Base-by-base conservation (phyloP, 2,113 vertebrate species). In the Fregata magnificens region DNA sequence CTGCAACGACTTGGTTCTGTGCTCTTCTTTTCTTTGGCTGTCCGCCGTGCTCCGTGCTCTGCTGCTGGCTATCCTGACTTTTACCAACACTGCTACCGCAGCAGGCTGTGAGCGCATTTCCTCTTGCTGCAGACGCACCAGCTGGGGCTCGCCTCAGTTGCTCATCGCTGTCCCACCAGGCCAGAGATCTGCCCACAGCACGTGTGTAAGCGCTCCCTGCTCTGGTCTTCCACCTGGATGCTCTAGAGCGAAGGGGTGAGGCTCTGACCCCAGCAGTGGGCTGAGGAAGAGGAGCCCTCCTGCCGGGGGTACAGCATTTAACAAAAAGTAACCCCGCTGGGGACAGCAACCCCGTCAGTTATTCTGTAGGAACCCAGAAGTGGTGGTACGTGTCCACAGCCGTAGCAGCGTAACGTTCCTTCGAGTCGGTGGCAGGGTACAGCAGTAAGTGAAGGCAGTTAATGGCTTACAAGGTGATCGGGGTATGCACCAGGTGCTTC, bases 11-110 rank as follows among this genome's bases (percentile, higher is more conserved):
- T 32, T 6, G 29, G 6, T 62, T 62, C 61, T 61, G 42, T 84
- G 74, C 42, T 40, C 24, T 47, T 22, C n/a, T 47, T 59, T 5
- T 5, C 36, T 25, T 32, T 1, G 1, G 31, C 42, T 56, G 42
- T 25, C 52, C 15, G 0, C 53, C 1, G 1, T 0, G 32, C 36
- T 79, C 24, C 0, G 0, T 44, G 28, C 32, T n/a, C 15, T 42
- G 58, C 80, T 62, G 56, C 44, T 11, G 44, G 5, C 36, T 38
- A 0, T 47, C 45, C 85, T 26, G 62, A 14, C n/a, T 12, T 19
- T 16, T 2, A 1, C 34, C 10, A 4, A 5, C 1, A 0, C 34
- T 5, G 77, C 55, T 16, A 5, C 69, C 2, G 2, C 58, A 11
- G 31, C 70, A 12, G 78, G 40, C 72, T 24, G 16, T 1, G 6